Percentiles rank a stretch among this genome's conserved stretches.
phyloP scores from a whole-genome alignment of 2,113 vertebrate genomes.

The Psilopogon haemacephalus region DNA sequence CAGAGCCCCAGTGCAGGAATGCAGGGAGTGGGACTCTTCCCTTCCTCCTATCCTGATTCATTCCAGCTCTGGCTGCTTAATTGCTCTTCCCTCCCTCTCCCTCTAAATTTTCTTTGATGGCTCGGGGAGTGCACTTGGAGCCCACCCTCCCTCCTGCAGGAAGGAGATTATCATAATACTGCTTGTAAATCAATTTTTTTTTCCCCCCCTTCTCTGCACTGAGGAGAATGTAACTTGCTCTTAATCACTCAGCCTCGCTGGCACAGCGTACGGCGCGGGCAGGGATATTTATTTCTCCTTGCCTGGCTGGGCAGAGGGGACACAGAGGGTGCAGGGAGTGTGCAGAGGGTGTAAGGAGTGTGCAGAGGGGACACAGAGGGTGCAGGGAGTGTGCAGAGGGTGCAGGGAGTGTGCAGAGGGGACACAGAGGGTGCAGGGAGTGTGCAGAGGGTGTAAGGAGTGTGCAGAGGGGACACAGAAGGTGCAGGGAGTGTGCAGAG shows the following conservation, averaged over 20 bases:
- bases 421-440: no score
- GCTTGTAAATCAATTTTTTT: slow-evolving; percentile 77
- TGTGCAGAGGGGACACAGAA: no score
- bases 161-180: slow-evolving; percentile 71
- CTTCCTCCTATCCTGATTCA: slow-evolving; percentile 43
- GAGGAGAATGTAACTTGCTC: slow-evolving; percentile 73
- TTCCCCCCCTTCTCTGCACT: slow-evolving; percentile 23
- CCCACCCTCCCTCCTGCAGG: slow-evolving; percentile 62
- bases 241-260: slow-evolving; percentile 67
- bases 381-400: no score
- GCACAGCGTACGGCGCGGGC: neutral
- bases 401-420: no score
- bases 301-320: neutral
- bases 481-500: no score
- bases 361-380: no score
- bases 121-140: slow-evolving; percentile 17
- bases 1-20: neutral
- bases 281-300: neutral
- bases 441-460: no score
- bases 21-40: neutral
- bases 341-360: no score
- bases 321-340: no score
- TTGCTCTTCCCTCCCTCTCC: neutral
- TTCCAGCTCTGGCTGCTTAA: slow-evolving; percentile 58
- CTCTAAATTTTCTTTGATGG: slow-evolving; percentile 52